Base-by-base conservation (phyloP, 2,797 vertebrate genomes). In the Alfaro cultratus region DNA sequence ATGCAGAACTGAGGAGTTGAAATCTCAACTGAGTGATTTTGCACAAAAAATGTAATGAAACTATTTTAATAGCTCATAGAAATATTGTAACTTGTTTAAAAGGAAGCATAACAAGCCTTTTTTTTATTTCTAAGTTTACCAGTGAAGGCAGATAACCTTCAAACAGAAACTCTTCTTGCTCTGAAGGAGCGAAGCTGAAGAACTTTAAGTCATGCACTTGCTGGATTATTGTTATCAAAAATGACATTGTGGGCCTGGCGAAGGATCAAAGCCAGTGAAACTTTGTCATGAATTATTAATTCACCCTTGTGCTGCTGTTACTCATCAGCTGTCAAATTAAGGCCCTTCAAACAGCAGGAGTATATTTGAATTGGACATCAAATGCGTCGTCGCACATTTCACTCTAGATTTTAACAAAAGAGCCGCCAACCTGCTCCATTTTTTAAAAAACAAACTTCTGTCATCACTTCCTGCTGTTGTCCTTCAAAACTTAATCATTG, bases 261-360 rank as follows among this genome's bases (percentile, higher is more conserved):
- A 64, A 60, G 26, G 73, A 90, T 87, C 79, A 85, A 83, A 85
- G 86, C 45, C 53, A 23, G 49, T 72, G 78, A 79, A 73, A 80
- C 62, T 72, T 73, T 49, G 23, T 75, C 39, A 81, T 89, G 43
- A 83, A 88, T 85, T 81, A 89, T 90, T 89, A 57, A 87, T 7
- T 6, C 39, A 76, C 55, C n/a, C 68, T 53, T n/a, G 57, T 3
- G 23, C 81, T 71, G 12, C 68, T 70, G 49, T 71, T 76, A 55
- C 74, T 41, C 67, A 21, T 84, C 73, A 26, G 68, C 82, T 84
- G 85, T 84, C 88, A 68, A 86, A 74, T 10, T 47, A 45, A 67
- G 79, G 79, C 53, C 43, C 73, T 85, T 93, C 85, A 87, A 80
- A 81, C 73, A 51, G 51, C 67, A 53, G 2, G 1, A 23, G 55